Conservation (phyloP, 2,113 vertebrate genomes). For the Pipa parva region DNA sequence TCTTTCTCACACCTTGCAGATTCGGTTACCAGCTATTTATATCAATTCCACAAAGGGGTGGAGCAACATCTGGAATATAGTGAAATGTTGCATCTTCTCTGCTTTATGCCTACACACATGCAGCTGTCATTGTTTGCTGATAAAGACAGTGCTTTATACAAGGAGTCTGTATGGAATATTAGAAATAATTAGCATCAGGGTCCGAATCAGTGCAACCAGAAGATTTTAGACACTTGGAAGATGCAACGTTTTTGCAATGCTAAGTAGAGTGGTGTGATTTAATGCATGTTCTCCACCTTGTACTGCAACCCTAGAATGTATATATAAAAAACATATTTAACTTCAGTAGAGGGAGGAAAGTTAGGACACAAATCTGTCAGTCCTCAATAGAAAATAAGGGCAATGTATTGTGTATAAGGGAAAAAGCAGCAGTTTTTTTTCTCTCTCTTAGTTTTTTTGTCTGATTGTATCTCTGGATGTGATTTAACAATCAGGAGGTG, state of each 20-base stretch:
- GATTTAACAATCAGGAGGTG: too few species aligned
- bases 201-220: background rate
- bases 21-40: constrained; percentile 38
- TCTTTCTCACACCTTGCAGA: constrained; percentile 39
- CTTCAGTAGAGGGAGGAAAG: background rate
- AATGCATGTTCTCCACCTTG: background rate
- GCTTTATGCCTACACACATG: constrained; percentile 8
- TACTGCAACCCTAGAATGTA: background rate
- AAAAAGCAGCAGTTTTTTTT: too few species aligned
- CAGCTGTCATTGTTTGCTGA: background rate
- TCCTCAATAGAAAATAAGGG: too few species aligned
- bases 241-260: background rate
- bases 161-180: background rate
- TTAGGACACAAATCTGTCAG: too few species aligned
- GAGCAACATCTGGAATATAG: constrained; percentile 18
- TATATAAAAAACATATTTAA: background rate
- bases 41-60: constrained; percentile 22
- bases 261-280: background rate
- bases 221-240: background rate
- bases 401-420: too few species aligned
- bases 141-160: background rate
- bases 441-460: too few species aligned
- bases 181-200: too few species aligned
- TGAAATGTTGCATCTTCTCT: constrained; percentile 9
- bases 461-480: too few species aligned